Conservation (phyloP, 2,113 vertebrate species). For the Odobenus rosmarus region DNA sequence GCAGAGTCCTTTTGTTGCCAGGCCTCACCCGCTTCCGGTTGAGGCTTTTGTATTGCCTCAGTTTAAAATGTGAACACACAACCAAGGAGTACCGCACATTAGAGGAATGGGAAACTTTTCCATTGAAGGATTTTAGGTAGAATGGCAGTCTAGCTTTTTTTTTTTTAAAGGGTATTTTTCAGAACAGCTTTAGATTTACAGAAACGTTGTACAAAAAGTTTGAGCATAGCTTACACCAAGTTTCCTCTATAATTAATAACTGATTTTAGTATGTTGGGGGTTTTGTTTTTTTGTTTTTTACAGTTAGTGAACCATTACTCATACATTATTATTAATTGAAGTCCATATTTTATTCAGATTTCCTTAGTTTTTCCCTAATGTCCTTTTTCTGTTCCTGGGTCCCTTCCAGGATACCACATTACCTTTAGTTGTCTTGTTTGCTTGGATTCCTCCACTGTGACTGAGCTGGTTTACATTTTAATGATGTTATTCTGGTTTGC, state of each 20-base stretch:
- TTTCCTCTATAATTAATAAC: not conserved
- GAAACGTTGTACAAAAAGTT: not conserved
- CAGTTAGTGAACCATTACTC: not conserved
- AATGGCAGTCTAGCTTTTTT: not conserved
- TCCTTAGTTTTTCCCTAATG: not conserved
- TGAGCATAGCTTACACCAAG: not conserved
- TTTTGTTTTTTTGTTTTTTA: not conserved
- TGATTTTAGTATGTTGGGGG: not conserved
- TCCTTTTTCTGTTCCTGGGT: not conserved
- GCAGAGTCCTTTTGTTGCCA: not conserved
- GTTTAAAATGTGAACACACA: not conserved
- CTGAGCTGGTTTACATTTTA: not conserved
- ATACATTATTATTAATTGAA: not conserved
- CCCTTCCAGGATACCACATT: not conserved
- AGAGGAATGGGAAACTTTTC: not conserved
- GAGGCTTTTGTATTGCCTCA: not conserved
- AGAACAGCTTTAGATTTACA: not conserved
- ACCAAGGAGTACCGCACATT: not conserved
- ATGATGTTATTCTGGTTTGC: not conserved
- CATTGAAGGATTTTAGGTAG: not conserved
- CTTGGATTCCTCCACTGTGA: not conserved
- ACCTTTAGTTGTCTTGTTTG: not conserved
- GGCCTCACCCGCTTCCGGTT: not conserved
- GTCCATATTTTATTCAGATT: not conserved
- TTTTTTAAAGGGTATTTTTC: not conserved